Evolutionary conservation across 2,113 vertebrate species (phyloP).

Genomic region (Reinhardtius hippoglossoides): DNA sequence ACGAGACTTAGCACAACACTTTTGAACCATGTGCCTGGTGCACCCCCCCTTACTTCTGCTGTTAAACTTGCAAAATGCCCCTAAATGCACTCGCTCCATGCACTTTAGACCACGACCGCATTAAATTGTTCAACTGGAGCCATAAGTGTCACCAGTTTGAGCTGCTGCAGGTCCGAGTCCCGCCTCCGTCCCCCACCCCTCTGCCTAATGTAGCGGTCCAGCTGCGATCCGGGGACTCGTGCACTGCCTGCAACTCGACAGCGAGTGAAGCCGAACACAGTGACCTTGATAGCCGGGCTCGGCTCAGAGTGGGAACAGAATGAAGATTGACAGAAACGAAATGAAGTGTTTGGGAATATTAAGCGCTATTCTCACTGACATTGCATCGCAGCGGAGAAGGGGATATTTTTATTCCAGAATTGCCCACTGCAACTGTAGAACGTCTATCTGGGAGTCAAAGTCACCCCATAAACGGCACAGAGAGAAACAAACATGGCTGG

Average conservation of each 20-base stretch:
- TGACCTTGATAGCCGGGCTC: slow-evolving; percentile 65
- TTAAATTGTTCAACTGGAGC: not conserved
- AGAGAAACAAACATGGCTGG: slow-evolving; percentile 37
- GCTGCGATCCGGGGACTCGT: slow-evolving; percentile 24
- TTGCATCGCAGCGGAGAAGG: slow-evolving; percentile 52
- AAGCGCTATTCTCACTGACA: slow-evolving; percentile 65
- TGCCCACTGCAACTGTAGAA: slow-evolving; percentile 47
- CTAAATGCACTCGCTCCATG: not conserved
- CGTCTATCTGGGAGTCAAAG: slow-evolving; percentile 37
- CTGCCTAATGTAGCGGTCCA: not conserved
- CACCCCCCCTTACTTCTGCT: not conserved
- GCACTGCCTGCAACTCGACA: not conserved
- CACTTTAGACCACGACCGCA: not conserved
- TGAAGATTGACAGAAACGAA: slow-evolving; percentile 77
- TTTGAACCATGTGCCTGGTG: not conserved
- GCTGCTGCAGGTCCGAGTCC: not conserved
- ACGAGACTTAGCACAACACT: not conserved
- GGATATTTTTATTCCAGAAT: slow-evolving; percentile 56
- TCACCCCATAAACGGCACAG: slow-evolving; percentile 48
- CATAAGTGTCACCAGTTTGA: not conserved
- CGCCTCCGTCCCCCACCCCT: slow-evolving; percentile 3
- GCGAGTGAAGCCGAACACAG: slow-evolving; percentile 22
- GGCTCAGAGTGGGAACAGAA: slow-evolving; percentile 49
- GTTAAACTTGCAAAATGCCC: not conserved
- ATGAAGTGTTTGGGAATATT: slow-evolving; percentile 73